A percentile compares a stretch with the other conserved stretches of the same genome.
Conservation (phyloP, 2,888 invertebrate species). For the Neuroscelio doddi region DNA sequence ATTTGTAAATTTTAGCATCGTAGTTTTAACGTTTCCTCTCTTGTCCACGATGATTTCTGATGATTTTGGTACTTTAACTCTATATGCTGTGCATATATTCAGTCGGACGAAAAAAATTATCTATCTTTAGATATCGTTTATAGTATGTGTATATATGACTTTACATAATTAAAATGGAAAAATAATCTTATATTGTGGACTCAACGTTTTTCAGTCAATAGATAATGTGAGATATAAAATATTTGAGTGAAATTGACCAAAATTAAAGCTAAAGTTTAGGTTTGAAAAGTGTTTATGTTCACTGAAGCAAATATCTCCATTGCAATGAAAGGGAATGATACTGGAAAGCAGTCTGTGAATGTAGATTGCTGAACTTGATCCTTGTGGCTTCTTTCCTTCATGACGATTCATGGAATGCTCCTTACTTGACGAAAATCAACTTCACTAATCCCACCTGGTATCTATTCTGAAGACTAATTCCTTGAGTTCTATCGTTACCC, state of each 20-base stretch:
- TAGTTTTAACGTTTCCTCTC: no score
- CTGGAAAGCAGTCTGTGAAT: slow-evolving; percentile 33
- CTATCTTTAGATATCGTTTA: no score
- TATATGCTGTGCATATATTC: no score
- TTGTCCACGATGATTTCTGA: no score
- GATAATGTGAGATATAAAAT: background rate
- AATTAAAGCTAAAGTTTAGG: slow-evolving; percentile 32
- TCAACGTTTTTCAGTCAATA: background rate
- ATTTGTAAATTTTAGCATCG: no score
- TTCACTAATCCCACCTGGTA: slow-evolving; percentile 40
- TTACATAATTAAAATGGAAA: no score
- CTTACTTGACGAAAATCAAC: slow-evolving; percentile 45
- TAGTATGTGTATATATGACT: no score
- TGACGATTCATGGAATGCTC: slow-evolving; percentile 44
- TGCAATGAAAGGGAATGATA: slow-evolving; percentile 37
- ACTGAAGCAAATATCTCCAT: slow-evolving; percentile 34
- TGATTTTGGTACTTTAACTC: no score
- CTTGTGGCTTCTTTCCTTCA: slow-evolving; percentile 28
- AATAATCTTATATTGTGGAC: no score
- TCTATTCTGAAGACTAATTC: slow-evolving; percentile 37
- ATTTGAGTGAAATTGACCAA: slow-evolving; percentile 19
- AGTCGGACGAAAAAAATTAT: no score
- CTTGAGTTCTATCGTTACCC: slow-evolving; percentile 28
- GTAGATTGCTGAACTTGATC: slow-evolving; percentile 41
- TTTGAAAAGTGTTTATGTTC: slow-evolving; percentile 25